A percentile compares a stretch with the other conserved stretches of the same genome.
These are phyloP conservation scores for Arenaria interpres DNA, from an alignment of 2,113 vertebrate genomes.

Conservation along the genomic window DNA sequence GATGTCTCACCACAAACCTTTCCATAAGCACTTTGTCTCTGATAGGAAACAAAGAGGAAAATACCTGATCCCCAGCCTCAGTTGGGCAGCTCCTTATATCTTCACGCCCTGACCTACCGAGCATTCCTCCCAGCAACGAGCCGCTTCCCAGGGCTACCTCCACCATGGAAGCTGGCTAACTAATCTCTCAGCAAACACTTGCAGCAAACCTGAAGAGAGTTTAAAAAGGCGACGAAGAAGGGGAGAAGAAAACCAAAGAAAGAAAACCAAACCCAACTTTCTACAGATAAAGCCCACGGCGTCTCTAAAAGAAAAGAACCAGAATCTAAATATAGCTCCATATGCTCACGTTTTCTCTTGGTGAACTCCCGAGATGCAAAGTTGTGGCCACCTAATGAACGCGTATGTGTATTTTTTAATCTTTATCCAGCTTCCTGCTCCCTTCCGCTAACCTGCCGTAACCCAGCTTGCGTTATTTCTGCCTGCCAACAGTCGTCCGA, in stretches of 20 bases:
- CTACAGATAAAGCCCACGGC: constrained; percentile 15
- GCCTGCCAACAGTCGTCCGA: neutral
- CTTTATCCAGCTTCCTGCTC: constrained; percentile 18
- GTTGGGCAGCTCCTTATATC: constrained; percentile 71
- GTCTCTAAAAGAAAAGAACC: neutral
- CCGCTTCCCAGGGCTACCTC: constrained; percentile 89
- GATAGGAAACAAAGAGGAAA: constrained; percentile 78
- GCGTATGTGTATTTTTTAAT: neutral
- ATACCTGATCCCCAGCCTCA: constrained; percentile 85
- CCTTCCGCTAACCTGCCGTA: constrained; percentile 22
- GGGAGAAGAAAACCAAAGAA: neutral
- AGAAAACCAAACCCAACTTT: neutral
- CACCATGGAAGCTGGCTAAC: constrained; percentile 77
- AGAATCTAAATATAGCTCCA: constrained; percentile 36
- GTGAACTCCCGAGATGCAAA: constrained; percentile 16
- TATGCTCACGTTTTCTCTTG: neutral
- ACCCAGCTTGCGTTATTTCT: constrained; percentile 17
- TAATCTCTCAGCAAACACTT: constrained; percentile 91
- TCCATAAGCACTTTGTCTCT: constrained; percentile 79
- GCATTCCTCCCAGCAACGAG: constrained; percentile 82
- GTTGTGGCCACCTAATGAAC: constrained; percentile 32
- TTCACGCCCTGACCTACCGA: constrained; percentile 76
- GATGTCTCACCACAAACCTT: constrained; percentile 81
- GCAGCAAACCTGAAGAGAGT: constrained; percentile 84
- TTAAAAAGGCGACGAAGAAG: neutral